Evolutionary conservation across 2,888 invertebrate genomes (phyloP), one percentile per base, ranked within the genome.

Genomic region (Schizotus pectinicornis): DNA sequence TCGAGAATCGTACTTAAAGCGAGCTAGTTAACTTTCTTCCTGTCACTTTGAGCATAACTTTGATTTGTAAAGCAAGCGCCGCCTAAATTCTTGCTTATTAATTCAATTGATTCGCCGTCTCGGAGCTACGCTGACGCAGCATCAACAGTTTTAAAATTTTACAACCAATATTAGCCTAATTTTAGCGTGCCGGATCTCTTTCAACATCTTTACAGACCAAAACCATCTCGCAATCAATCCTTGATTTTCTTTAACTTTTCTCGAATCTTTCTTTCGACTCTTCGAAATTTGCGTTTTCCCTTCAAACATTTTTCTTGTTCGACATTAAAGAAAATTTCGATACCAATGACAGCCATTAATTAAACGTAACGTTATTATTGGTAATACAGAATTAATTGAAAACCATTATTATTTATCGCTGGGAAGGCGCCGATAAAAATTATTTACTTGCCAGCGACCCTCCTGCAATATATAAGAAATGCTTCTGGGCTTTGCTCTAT

Each of bases 1-100:
- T 49, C 59, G 51, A 33, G 42, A 51, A 42, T 51, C 38, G 12
- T 35, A 51, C 41, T 51, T 22, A 8, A 39, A 35, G 38, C 12
- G 30, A 39, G 38, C 45, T 53, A 58, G 53, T 53, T 49, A 58
- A 53, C 53, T 53, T 43, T 43, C 52, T 30, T 49, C 12, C 49
- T 37, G 39, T 11, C 30, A 45, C 13, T 33, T 33, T 32, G 31
- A 45, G 7, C 7, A 12, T 8, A 49, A 49, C 32, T 49, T 49
- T 49, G 39, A 49, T 49, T 39, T 49, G 31, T 35, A 22, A 35
- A 9, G 38, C 37, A 37, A n/a, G 7, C 47, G 12, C 5, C n/a
- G 9, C 22, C 13, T 14, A 7, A 2, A 14, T 36, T 47, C 36
- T 7, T 48, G 7, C 7, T 48, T 48, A 38, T 36, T 38, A 48